Percentiles rank a stretch among this genome's conserved stretches.
These are phyloP conservation scores for Tupaia chinensis DNA, from an alignment of 2,113 vertebrate species.

Conservation along the genomic window DNA sequence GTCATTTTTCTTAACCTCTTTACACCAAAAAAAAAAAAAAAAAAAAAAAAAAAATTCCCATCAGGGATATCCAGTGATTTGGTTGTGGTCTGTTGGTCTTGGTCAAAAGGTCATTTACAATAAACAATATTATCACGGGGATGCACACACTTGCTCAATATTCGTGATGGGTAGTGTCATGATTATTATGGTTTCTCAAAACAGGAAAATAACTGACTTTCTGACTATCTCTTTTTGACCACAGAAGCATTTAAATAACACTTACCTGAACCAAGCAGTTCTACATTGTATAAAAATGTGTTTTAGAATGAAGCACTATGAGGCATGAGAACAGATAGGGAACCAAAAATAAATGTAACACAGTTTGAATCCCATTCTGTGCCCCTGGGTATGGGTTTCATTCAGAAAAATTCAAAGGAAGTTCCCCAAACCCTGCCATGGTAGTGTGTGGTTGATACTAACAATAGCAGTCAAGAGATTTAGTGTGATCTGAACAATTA, in stretches of 20 bases:
- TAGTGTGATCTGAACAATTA: conserved; percentile 66
- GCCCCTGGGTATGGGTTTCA: neutral
- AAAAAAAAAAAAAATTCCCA: neutral
- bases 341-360: conserved; percentile 45
- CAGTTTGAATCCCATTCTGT: conserved; percentile 4
- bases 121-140: conserved; percentile 73
- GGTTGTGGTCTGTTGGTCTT: conserved; percentile 40
- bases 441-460: conserved; percentile 36
- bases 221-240: conserved; percentile 52
- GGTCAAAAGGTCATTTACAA: conserved; percentile 64
- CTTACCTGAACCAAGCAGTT: conserved; percentile 54
- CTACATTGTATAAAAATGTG: conserved; percentile 29
- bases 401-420: conserved; percentile 65
- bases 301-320: neutral
- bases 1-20: conserved; percentile 70
- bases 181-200: conserved; percentile 45
- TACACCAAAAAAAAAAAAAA: conserved; percentile 17
- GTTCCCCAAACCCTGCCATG: conserved; percentile 2
- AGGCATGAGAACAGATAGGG: conserved; percentile 14
- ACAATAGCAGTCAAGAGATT: conserved; percentile 62
- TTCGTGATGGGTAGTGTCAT: neutral
- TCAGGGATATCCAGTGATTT: conserved; percentile 57
- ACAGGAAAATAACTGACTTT: conserved; percentile 64
- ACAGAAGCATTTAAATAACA: neutral
- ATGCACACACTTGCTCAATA: conserved; percentile 43